These are phyloP conservation scores for Aspiorhynchus laticeps DNA, from an alignment of 2,113 vertebrate genomes.

Conservation along the genomic window DNA sequence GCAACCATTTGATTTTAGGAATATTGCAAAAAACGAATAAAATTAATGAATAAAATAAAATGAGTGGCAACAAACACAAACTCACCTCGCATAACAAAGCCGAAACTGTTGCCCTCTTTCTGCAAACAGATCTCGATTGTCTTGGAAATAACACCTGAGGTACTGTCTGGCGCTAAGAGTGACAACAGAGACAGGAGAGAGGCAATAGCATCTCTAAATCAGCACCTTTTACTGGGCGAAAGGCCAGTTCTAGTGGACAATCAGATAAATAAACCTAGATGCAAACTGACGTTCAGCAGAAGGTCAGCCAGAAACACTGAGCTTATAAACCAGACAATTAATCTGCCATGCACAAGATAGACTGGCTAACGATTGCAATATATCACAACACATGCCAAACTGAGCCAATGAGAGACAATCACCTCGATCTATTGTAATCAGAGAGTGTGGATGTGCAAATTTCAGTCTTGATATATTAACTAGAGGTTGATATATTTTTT, in stretches of 20 bases:
- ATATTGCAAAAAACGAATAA: neutral
- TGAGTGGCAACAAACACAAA: neutral
- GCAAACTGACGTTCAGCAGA: slow-evolving; percentile 33
- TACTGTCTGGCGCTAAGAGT: slow-evolving; percentile 85
- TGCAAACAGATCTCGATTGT: slow-evolving; percentile 94
- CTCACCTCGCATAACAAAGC: slow-evolving; percentile 94
- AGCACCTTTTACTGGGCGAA: slow-evolving; percentile 42
- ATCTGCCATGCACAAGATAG: slow-evolving; percentile 29
- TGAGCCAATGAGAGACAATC: slow-evolving; percentile 8
- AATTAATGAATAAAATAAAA: neutral
- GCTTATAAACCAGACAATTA: slow-evolving; percentile 45
- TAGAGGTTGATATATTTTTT: neutral
- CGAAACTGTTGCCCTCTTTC: slow-evolving; percentile 96
- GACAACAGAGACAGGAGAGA: slow-evolving; percentile 28
- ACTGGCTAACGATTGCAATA: neutral
- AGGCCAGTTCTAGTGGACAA: slow-evolving; percentile 24
- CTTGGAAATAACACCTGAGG: slow-evolving; percentile 90
- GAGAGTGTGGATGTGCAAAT: neutral
- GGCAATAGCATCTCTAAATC: slow-evolving; percentile 35
- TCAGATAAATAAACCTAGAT: slow-evolving; percentile 37
- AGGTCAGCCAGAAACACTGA: slow-evolving; percentile 51
- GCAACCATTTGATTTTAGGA: neutral
- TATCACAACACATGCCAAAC: slow-evolving; percentile 14
- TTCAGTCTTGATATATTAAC: neutral
- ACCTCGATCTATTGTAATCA: neutral